Base-by-base conservation (phyloP, 2,113 vertebrate genomes). In the Arvicanthis niloticus region DNA sequence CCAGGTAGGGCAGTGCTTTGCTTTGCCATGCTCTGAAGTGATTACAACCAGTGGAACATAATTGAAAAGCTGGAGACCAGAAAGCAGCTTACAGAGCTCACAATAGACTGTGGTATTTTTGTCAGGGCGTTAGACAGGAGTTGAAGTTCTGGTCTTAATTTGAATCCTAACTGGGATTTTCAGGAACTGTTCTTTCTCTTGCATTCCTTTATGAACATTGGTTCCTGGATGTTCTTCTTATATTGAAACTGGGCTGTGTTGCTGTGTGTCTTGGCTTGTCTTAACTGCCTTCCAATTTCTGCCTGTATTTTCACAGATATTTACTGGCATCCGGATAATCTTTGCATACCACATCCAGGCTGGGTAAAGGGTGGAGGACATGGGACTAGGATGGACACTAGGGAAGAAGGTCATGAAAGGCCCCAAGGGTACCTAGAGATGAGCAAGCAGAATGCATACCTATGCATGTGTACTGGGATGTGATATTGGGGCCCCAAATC, bases 181-280 rank as follows among this genome's bases (percentile, higher is more conserved):
- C 42, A 78, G 77, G 56, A 60, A 8, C 2, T 24, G 16, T 45
- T 42, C 9, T 51, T 42, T 2, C 3, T 31, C 70, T n/a, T 65
- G 16, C 51, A 80, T 93, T 95, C 37, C 75, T 81, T 78, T 70
- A 70, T 37, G 80, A 84, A 45, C 11, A 34, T 48, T 93, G 65
- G 51, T 85, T 93, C 67, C 29, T 77, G 42, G 34, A 93, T 62
- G 37, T 84, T 91, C 34, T 67, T 94, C 85, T 75, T 21, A 88
- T 40, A 6, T 37, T 84, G 70, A 80, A 88, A 90, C 84, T 51
- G 62, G 89, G 62, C 37, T 58, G 19, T 6, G 22, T 73, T 91
- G 89, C 34, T 94, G 75, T 95, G 95, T 96, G 45, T 94, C 62
- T 91, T 96, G 91, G 89, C 96, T 1, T 51, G 40, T 9, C 70